Base-by-base conservation (phyloP, 2,113 vertebrate genomes). In the Galemys pyrenaicus region DNA sequence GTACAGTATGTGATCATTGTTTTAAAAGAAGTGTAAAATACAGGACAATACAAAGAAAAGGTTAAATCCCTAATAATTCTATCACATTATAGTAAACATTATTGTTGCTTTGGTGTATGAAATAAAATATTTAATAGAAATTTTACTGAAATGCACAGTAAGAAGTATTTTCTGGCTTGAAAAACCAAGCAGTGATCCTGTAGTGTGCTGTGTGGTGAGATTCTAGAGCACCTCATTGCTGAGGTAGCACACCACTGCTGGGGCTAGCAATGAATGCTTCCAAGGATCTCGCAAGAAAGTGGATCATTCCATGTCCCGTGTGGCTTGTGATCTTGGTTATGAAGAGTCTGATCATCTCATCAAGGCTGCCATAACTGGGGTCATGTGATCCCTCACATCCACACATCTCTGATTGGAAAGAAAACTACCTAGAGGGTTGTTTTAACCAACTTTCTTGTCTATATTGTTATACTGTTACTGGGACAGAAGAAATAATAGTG, bases 401-500 rank as follows among this genome's bases (percentile, higher is more conserved):
- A 99, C 98, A 99, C 99, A 98, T 99, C 99, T 97, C 99, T 99
- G 97, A 99, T 99, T 60, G 99, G 99, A 73, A 99, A 99, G 99
- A 99, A 99, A 97, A 99, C 99, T 41, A 99, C 98, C 32, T 99
- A 99, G 97, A 97, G 94, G 95, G 92, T 92, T 80, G 7, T 80
- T 89, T 65, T 46, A 60, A 82, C 60, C 85, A 67, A 51, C 95
- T 92, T 87, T 78, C 95, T 96, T 93, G 92, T 97, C 97, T 94
- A n/a, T n/a, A n/a, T 97, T 96, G 41, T 98, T 92, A 97, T 98
- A 97, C 98, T 98, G 97, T 97, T 97, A 94, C 96, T 94, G 97
- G 96, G 96, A 95, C 98, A 97, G 97, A 98, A 96, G 94, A 97
- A 96, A 95, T 93, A 95, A 91, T 95, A 97, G 97, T 97, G 96